These are phyloP conservation scores for Spea multiplicata DNA, from an alignment of 2,113 vertebrate genomes.

Conservation along the genomic window DNA sequence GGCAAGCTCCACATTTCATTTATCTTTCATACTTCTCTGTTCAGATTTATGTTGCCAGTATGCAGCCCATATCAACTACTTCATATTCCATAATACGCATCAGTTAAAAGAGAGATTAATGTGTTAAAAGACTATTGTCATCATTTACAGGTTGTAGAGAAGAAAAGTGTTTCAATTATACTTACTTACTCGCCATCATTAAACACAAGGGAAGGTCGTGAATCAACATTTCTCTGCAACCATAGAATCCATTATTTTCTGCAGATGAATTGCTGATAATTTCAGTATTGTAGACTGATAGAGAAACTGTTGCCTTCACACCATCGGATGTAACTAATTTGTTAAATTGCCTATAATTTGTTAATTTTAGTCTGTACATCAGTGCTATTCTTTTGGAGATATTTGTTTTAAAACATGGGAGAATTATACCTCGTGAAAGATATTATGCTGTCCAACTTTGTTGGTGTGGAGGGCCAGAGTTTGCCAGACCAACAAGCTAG, in stretches of 20 bases:
- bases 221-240: constrained; percentile 12
- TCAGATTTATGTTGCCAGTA: background rate
- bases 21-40: background rate
- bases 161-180: constrained; percentile 20
- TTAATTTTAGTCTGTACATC: too few species aligned
- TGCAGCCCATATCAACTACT: background rate
- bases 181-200: constrained; percentile 3
- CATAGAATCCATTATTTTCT: background rate
- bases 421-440: too few species aligned
- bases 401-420: too few species aligned
- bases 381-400: too few species aligned
- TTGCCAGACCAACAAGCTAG: too few species aligned
- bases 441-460: too few species aligned
- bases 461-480: too few species aligned
- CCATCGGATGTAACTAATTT: too few species aligned
- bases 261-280: background rate
- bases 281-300: too few species aligned
- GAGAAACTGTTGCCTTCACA: too few species aligned
- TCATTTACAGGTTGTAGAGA: background rate
- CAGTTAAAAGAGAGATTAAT: constrained; percentile 6
- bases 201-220: background rate
- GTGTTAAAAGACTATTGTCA: constrained; percentile 2
- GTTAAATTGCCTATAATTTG: too few species aligned
- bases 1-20: background rate
- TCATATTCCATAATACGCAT: background rate